phyloP scores from a whole-genome alignment of 2,113 vertebrate species.

The Cacatua alba region DNA sequence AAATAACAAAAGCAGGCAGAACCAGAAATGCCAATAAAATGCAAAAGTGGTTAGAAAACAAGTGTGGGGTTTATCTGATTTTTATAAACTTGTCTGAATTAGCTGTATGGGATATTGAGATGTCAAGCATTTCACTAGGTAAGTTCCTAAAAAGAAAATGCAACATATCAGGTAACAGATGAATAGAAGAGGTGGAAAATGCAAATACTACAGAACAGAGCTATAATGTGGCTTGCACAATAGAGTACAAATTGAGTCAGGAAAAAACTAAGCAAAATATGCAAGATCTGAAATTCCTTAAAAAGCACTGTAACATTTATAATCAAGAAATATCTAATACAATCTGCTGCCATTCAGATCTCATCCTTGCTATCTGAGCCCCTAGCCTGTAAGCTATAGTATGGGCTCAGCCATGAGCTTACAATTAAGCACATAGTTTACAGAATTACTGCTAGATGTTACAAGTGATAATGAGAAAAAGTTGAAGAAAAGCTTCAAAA shows the following conservation, averaged over 20 bases:
- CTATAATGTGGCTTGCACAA: not conserved
- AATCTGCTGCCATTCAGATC: not conserved
- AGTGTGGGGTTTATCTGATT: not conserved
- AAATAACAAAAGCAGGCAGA: constrained; percentile 27
- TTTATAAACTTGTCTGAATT: constrained; percentile 20
- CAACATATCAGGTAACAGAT: not conserved
- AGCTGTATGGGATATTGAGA: not conserved
- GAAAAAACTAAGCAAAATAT: not conserved
- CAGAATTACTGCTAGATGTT: not conserved
- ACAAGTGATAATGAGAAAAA: not conserved
- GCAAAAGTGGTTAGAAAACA: not conserved
- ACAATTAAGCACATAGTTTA: not conserved
- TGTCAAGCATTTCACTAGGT: not conserved
- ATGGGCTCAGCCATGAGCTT: not conserved
- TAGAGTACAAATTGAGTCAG: not conserved
- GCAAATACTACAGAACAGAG: not conserved
- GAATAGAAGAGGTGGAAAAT: not conserved
- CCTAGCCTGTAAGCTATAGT: not conserved
- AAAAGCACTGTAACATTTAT: not conserved
- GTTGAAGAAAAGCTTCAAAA: not conserved
- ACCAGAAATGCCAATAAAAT: constrained; percentile 16
- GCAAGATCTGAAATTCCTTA: not conserved
- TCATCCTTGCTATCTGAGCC: not conserved
- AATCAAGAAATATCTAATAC: constrained; percentile 1
- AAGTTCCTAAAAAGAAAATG: not conserved